Percentiles rank a stretch among this genome's conserved stretches.
These are phyloP conservation scores for Cenopis cana DNA, from an alignment of 2,888 invertebrate species.

Conservation along the genomic window DNA sequence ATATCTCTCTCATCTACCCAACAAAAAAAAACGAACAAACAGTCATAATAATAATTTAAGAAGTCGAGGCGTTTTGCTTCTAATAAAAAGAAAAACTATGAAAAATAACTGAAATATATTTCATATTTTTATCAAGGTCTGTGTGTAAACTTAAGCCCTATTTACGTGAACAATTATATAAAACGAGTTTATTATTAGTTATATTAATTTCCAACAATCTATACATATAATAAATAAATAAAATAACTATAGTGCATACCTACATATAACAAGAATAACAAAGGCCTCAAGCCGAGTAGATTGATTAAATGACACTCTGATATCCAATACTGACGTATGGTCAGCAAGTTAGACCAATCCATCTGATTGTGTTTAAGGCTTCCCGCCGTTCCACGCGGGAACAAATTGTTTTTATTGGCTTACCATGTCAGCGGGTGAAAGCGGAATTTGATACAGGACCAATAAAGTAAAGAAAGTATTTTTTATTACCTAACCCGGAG, in stretches of 20 bases:
- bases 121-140: too few species aligned
- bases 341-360: conserved; percentile 55
- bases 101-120: too few species aligned
- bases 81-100: too few species aligned
- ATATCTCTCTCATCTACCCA: too few species aligned
- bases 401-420: conserved; percentile 43
- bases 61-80: too few species aligned
- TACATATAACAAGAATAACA: not conserved
- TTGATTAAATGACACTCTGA: conserved; percentile 50
- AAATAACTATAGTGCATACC: not conserved
- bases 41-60: too few species aligned
- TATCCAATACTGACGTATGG: conserved; percentile 34
- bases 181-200: too few species aligned
- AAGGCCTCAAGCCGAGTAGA: conserved; percentile 25
- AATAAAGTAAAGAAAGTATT: not conserved
- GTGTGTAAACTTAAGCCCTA: too few species aligned
- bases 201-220: too few species aligned
- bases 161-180: too few species aligned
- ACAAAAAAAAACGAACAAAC: too few species aligned
- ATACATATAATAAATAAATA: too few species aligned
- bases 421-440: conserved; percentile 41
- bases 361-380: conserved; percentile 59
- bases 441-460: conserved; percentile 36
- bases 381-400: conserved; percentile 39
- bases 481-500: not conserved